Evolutionary conservation across 2,797 vertebrate species (phyloP).

Genomic region (Smutsia gigantea): DNA sequence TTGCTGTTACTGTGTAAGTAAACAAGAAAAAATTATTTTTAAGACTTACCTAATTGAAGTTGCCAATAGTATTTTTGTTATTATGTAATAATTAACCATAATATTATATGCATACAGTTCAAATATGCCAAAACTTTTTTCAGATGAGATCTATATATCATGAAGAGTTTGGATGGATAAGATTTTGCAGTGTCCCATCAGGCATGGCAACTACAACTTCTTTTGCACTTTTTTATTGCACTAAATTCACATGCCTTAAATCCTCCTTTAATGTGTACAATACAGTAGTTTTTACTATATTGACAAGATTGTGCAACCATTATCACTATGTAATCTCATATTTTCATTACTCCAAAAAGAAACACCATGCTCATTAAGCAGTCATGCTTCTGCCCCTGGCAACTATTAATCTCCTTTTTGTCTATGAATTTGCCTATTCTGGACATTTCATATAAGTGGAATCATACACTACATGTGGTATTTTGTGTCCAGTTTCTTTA

Average conservation of each 20-base stretch:
- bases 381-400: neutral
- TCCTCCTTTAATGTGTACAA: neutral
- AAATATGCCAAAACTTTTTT: neutral
- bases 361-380: neutral
- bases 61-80: neutral
- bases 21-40: slow-evolving; percentile 36
- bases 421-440: neutral
- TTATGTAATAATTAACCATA: neutral
- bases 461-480: neutral
- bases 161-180: neutral
- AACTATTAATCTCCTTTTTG: neutral
- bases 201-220: neutral
- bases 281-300: neutral
- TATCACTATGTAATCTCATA: neutral
- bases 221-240: neutral
- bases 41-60: neutral
- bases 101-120: neutral
- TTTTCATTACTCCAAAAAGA: neutral
- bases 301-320: neutral
- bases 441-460: neutral
- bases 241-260: neutral
- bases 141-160: neutral
- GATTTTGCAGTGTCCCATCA: neutral
- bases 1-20: neutral
- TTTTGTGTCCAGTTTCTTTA: neutral